Evolutionary conservation across 2,113 vertebrate genomes (phyloP).

Genomic region (Melanerpes aurifrons): DNA sequence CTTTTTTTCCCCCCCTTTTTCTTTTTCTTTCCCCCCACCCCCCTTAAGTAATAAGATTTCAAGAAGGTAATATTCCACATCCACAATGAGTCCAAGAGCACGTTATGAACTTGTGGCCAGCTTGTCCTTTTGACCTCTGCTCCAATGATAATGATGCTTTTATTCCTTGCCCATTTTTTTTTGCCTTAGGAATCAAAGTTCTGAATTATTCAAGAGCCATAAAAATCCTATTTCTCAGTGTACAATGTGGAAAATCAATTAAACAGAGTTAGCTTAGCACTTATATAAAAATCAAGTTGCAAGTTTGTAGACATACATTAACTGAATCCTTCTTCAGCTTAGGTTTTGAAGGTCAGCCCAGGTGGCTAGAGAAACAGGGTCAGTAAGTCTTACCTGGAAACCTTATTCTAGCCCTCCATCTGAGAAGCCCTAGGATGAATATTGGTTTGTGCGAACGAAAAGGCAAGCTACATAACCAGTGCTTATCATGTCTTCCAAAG

Average conservation of each 20-base stretch:
- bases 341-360: conserved; percentile 36
- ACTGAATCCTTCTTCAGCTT: conserved; percentile 51
- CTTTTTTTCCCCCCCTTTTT: conserved; percentile 21
- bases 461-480: not conserved
- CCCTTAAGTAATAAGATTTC: conserved; percentile 75
- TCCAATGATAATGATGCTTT: conserved; percentile 74
- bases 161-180: conserved; percentile 69
- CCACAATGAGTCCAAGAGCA: conserved; percentile 54
- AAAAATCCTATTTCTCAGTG: conserved; percentile 69
- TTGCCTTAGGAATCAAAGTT: conserved; percentile 73
- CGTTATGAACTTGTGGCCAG: conserved; percentile 65
- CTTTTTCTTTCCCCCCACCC: not conserved
- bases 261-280: conserved; percentile 64
- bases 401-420: not conserved
- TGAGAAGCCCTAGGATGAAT: not conserved
- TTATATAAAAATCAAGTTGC: conserved; percentile 67
- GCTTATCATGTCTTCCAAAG: not conserved
- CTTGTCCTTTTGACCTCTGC: conserved; percentile 79
- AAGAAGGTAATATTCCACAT: conserved; percentile 69
- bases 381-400: not conserved
- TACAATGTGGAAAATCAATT: conserved; percentile 74
- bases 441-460: not conserved
- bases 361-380: not conserved
- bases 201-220: conserved; percentile 77
- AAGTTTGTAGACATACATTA: conserved; percentile 56